phyloP scores from a whole-genome alignment of 2,113 vertebrate species.

The Sterrhoptilus dennistouni region DNA sequence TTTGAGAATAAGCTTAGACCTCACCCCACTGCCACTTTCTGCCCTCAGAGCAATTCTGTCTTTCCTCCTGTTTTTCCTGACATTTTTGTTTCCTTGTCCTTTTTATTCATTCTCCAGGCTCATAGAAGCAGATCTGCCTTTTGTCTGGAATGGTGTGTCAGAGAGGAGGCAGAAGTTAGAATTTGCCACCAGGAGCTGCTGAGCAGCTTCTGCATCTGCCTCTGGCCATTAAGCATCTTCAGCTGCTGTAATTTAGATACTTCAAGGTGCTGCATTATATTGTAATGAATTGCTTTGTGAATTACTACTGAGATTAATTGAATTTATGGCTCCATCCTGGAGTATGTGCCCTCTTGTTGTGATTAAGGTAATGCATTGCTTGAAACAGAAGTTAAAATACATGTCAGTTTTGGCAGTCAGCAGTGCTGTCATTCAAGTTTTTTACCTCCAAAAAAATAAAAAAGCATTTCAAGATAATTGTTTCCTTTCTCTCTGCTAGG shows the following conservation, averaged over 20 bases:
- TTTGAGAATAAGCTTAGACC: background rate
- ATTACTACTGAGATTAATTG: conserved; percentile 20
- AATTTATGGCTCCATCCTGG: background rate
- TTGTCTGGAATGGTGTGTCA: background rate
- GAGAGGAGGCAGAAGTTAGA: background rate
- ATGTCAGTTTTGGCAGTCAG: conserved; percentile 1
- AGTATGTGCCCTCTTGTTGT: background rate
- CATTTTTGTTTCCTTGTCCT: background rate
- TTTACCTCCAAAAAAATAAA: conserved; percentile 14
- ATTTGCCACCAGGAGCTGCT: background rate
- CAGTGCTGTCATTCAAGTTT: background rate
- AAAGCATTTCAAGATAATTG: conserved; percentile 52
- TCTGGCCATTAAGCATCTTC: background rate
- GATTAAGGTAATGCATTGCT: conserved; percentile 25
- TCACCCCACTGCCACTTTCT: background rate
- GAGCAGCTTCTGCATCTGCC: background rate
- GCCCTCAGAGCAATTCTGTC: background rate
- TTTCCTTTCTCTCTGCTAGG: conserved; percentile 57
- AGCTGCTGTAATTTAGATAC: background rate
- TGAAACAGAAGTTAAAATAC: conserved; percentile 51
- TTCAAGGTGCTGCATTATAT: background rate
- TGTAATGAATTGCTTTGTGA: conserved; percentile 5
- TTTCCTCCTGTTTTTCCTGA: background rate
- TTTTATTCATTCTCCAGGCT: background rate
- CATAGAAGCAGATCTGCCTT: background rate